Percentiles rank a stretch among this genome's conserved stretches.
Conservation (phyloP, 2,797 vertebrate genomes). For the Sebastiscus tertius region DNA sequence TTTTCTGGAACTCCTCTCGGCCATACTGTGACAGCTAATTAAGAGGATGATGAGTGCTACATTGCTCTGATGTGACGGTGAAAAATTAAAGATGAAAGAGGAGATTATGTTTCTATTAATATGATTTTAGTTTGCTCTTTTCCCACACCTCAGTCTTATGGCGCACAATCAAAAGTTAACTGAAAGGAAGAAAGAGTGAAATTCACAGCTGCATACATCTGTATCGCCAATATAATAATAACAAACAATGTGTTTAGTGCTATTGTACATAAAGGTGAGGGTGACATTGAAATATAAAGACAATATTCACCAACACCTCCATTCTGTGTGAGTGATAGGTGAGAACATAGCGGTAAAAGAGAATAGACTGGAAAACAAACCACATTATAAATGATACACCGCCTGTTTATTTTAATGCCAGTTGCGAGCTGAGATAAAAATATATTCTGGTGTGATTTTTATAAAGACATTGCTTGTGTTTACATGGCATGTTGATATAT, state of each 20-base stretch:
- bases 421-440: conserved; percentile 29
- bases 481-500: conserved; percentile 40
- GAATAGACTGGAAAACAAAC: conserved; percentile 43
- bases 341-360: conserved; percentile 26
- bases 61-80: conserved; percentile 67
- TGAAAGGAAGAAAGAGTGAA: conserved; percentile 1
- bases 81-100: conserved; percentile 69
- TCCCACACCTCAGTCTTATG: conserved; percentile 31
- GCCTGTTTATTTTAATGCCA: conserved; percentile 24
- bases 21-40: conserved; percentile 84
- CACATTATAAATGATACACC: conserved; percentile 33
- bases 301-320: neutral
- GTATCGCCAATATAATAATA: neutral
- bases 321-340: conserved; percentile 5
- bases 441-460: conserved; percentile 22
- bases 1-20: conserved; percentile 78
- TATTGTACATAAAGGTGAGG: neutral
- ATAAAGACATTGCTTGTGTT: conserved; percentile 35
- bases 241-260: neutral
- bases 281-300: neutral
- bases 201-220: neutral
- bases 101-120: conserved; percentile 77
- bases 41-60: conserved; percentile 78
- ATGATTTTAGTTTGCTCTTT: conserved; percentile 55
- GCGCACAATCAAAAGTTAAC: conserved; percentile 11